Conservation (phyloP, 1,140 invertebrate genomes). For the Tetramorium alpestre region DNA sequence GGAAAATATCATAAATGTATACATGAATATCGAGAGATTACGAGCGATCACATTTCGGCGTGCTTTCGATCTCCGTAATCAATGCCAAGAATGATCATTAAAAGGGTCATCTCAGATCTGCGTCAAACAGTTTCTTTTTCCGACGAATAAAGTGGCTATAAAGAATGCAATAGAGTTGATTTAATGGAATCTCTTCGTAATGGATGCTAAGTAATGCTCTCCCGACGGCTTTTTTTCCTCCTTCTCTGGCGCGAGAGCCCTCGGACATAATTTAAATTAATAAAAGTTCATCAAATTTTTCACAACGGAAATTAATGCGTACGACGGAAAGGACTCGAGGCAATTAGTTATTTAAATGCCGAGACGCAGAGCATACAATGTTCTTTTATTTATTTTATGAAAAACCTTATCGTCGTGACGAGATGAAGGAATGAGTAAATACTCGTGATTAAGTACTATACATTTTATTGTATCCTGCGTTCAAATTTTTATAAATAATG, state of each 20-base stretch:
- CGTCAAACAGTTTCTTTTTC: conserved; percentile 11
- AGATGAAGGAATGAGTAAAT: conserved; percentile 25
- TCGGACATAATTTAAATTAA: conserved; percentile 41
- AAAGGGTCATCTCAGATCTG: not conserved
- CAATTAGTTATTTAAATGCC: conserved; percentile 35
- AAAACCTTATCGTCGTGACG: not conserved
- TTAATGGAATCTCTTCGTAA: conserved; percentile 64
- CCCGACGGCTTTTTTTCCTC: not conserved
- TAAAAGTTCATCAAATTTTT: conserved; percentile 41
- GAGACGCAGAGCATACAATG: not conserved
- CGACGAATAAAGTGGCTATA: conserved; percentile 23
- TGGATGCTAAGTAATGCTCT: conserved; percentile 40
- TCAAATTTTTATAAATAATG: conserved; percentile 83
- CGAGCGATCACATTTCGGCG: not conserved
- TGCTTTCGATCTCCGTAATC: conserved; percentile 10
- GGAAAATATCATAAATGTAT: not conserved
- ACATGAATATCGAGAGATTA: not conserved
- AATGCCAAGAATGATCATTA: not conserved
- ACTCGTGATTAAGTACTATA: conserved; percentile 77
- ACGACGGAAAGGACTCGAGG: not conserved
- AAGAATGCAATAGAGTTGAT: conserved; percentile 42
- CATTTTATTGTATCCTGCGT: conserved; percentile 82
- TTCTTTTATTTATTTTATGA: not conserved
- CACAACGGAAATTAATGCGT: conserved; percentile 33
- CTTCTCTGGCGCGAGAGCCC: not conserved